Evolutionary conservation across 2,797 vertebrate genomes (phyloP).

Genomic region (Etheostoma perlongum): DNA sequence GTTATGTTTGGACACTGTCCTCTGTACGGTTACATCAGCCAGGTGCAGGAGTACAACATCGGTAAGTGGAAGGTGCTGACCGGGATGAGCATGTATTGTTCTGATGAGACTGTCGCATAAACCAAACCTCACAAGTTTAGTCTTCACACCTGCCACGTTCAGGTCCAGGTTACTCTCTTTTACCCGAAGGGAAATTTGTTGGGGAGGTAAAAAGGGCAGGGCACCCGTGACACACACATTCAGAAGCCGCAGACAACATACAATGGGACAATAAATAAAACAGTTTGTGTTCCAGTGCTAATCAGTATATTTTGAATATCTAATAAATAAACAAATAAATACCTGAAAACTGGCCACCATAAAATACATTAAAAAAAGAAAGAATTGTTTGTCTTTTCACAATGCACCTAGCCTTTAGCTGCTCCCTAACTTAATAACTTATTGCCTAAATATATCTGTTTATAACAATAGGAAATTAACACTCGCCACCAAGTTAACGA

Average conservation of each 20-base stretch:
- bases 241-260: too few species aligned
- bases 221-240: too few species aligned
- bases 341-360: too few species aligned
- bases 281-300: too few species aligned
- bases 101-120: not conserved
- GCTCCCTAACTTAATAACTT: not conserved
- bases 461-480: conserved; percentile 26
- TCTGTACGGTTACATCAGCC: conserved; percentile 96
- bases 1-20: conserved; percentile 97
- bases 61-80: conserved; percentile 74
- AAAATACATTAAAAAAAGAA: too few species aligned
- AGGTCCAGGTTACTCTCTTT: too few species aligned
- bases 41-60: conserved; percentile 93
- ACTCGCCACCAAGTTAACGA: conserved; percentile 11
- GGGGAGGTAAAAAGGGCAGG: too few species aligned
- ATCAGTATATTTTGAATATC: too few species aligned
- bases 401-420: not conserved
- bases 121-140: too few species aligned
- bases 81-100: not conserved
- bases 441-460: not conserved
- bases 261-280: too few species aligned
- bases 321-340: too few species aligned
- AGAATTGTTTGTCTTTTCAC: not conserved
- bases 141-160: not conserved
- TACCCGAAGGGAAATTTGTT: too few species aligned